A percentile compares a stretch with the other conserved stretches of the same genome.
phyloP scores from a whole-genome alignment of 2,888 invertebrate genomes.

The Metalampra italica region DNA sequence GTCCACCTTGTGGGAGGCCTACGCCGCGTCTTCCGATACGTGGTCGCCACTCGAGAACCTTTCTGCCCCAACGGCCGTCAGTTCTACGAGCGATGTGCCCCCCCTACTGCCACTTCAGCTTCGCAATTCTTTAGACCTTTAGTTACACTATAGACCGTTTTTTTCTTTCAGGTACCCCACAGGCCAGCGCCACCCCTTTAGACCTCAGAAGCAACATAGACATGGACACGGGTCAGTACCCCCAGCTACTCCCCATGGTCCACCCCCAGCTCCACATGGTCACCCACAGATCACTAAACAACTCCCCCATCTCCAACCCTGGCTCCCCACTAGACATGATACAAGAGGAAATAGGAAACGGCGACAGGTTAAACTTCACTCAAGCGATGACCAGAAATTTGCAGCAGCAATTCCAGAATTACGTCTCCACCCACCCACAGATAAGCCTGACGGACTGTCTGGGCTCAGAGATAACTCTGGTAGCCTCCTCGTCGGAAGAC shows the following conservation, averaged over 20 bases:
- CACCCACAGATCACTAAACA: constrained; percentile 77
- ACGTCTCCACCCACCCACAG: constrained; percentile 82
- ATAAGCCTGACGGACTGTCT: constrained; percentile 95
- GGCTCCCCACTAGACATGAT: constrained; percentile 88
- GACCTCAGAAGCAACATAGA: constrained; percentile 74
- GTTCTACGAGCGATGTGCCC: too few species aligned
- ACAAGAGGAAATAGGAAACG: constrained; percentile 80
- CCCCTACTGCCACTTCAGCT: too few species aligned
- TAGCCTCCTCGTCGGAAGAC: constrained; percentile 87
- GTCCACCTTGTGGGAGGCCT: too few species aligned
- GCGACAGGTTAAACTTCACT: constrained; percentile 28
- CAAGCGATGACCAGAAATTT: constrained; percentile 45
- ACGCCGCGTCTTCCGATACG: too few species aligned
- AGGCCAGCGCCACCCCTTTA: constrained; percentile 74
- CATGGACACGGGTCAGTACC: constrained; percentile 69
- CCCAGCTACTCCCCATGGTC: constrained; percentile 59
- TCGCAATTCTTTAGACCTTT: too few species aligned
- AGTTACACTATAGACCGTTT: too few species aligned
- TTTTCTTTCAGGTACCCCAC: constrained; percentile 69
- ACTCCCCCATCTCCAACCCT: constrained; percentile 81
- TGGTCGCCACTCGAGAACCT: too few species aligned
- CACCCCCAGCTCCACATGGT: constrained; percentile 65
- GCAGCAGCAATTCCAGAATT: constrained; percentile 41
- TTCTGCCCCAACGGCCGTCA: too few species aligned
- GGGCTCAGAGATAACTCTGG: constrained; percentile 89